Percentiles rank a stretch among this genome's conserved stretches.
These are phyloP conservation scores for Battus philenor DNA, from an alignment of 1,140 invertebrate species.

Conservation along the genomic window DNA sequence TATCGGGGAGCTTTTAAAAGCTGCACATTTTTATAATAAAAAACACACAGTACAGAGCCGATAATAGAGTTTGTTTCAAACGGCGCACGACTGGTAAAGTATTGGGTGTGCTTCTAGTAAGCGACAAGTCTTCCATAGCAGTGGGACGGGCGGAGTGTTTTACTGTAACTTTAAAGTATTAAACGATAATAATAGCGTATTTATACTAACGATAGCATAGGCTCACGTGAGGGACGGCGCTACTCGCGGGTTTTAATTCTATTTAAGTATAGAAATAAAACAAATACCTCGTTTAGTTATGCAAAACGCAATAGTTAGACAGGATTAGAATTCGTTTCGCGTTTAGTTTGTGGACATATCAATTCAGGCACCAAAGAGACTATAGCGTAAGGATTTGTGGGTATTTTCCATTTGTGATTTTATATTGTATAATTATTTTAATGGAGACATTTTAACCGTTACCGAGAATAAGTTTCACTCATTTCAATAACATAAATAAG, in stretches of 20 bases:
- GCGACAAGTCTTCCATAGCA: constrained; percentile 74
- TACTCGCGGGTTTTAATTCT: constrained; percentile 50
- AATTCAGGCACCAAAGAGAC: constrained; percentile 73
- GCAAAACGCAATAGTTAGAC: constrained; percentile 62
- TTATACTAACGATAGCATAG: constrained; percentile 61
- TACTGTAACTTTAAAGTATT: constrained; percentile 71
- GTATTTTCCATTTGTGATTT: constrained; percentile 58
- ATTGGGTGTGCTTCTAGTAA: constrained; percentile 70
- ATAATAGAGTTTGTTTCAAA: constrained; percentile 54
- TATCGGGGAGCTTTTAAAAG: constrained; percentile 61
- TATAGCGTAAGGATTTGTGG: constrained; percentile 65
- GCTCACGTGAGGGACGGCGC: constrained; percentile 41
- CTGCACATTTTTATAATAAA: constrained; percentile 73
- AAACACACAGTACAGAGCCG: constrained; percentile 62
- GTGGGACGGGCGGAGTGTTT: constrained; percentile 57
- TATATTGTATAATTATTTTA: constrained; percentile 37
- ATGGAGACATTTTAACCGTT: constrained; percentile 20
- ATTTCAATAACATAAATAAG: constrained; percentile 21
- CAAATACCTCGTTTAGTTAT: constrained; percentile 73
- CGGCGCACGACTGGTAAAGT: constrained; percentile 63
- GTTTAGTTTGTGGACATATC: constrained; percentile 72
- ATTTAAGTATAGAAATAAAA: constrained; percentile 66
- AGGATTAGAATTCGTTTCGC: constrained; percentile 63
- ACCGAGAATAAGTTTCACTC: constrained; percentile 14
- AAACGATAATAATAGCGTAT: constrained; percentile 73